A percentile compares a stretch with the other conserved stretches of the same genome.
phyloP scores from a whole-genome alignment of 2,888 invertebrate genomes.

The Agrotis exclamationis region DNA sequence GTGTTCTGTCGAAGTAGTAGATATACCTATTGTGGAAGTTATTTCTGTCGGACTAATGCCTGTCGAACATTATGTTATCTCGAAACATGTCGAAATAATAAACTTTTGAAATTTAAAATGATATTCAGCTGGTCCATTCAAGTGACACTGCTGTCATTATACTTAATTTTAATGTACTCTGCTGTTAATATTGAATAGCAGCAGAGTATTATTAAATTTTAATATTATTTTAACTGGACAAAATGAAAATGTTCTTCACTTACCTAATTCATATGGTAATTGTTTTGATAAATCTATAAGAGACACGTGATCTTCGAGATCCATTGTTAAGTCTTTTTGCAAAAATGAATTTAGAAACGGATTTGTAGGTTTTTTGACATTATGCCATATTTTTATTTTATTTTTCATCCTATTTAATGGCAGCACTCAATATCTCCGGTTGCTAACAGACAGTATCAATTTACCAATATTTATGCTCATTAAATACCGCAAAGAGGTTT shows the following conservation, averaged over 20 bases:
- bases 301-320: conserved; percentile 73
- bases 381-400: conserved; percentile 39
- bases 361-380: conserved; percentile 32
- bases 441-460: conserved; percentile 9
- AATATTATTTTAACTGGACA: background rate
- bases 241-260: conserved; percentile 50
- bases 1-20: no score
- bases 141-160: background rate
- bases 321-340: conserved; percentile 66
- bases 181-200: no score
- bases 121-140: background rate
- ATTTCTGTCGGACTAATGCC: no score
- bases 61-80: no score
- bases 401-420: conserved; percentile 10
- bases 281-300: conserved; percentile 84
- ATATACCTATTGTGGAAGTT: no score
- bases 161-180: no score
- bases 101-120: no score
- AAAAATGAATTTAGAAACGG: conserved; percentile 26
- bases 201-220: no score
- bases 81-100: no score
- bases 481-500: background rate
- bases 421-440: conserved; percentile 1
- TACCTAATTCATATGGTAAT: conserved; percentile 85
- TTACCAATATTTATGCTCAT: background rate